A percentile compares a stretch with the other conserved stretches of the same genome.
Conservation (phyloP, 2,113 vertebrate species). For the Arenaria interpres region DNA sequence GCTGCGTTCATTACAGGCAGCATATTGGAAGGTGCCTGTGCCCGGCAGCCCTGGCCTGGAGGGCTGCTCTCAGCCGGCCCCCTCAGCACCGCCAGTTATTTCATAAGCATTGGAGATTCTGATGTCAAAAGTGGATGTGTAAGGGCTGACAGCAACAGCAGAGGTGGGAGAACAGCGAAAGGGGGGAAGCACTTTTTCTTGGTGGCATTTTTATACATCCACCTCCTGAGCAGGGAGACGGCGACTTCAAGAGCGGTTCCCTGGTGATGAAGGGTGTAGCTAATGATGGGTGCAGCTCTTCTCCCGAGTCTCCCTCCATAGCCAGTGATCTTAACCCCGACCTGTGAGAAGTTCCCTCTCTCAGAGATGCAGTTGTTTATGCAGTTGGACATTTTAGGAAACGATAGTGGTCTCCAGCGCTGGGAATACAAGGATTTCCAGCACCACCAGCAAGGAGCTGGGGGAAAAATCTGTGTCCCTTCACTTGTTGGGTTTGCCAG, state of each 20-base stretch:
- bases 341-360: background rate
- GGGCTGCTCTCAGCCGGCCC: background rate
- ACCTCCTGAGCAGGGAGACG: background rate
- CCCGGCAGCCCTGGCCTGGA: background rate
- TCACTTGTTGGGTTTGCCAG: background rate
- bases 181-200: background rate
- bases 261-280: background rate
- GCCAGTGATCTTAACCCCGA: background rate
- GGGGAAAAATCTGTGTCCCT: background rate
- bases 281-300: background rate
- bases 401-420: background rate
- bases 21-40: background rate
- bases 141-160: background rate
- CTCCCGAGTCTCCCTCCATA: background rate
- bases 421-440: background rate
- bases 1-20: background rate
- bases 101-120: background rate
- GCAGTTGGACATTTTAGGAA: background rate
- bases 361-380: background rate
- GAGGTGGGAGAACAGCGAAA: background rate
- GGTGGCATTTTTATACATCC: background rate
- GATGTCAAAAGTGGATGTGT: background rate
- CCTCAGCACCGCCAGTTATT: accelerated
- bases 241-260: background rate
- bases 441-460: background rate